phyloP scores from a whole-genome alignment of 2,888 invertebrate species.

The Temnothorax unifasciatus region DNA sequence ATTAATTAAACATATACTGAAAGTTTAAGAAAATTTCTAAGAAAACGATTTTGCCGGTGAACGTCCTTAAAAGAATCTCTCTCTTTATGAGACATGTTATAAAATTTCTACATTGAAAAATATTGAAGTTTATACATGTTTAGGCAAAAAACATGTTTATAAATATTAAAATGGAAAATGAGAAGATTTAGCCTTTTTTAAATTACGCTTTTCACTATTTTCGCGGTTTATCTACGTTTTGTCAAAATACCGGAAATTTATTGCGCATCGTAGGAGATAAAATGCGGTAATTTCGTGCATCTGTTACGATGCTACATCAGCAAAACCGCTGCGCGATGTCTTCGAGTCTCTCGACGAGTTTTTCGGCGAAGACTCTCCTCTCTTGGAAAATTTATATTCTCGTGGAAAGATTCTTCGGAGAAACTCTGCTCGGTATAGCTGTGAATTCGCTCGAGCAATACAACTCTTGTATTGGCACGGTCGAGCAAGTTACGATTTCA shows the following conservation, averaged over 20 bases:
- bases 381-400: conserved; percentile 41
- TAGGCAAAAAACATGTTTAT: background rate
- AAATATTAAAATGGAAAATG: no score
- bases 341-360: conserved; percentile 3
- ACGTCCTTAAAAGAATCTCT: background rate
- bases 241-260: background rate
- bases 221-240: background rate
- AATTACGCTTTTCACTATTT: conserved; percentile 21
- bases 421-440: background rate
- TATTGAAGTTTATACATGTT: background rate
- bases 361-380: background rate
- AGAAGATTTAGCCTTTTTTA: conserved; percentile 3
- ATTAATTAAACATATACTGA: no score
- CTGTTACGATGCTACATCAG: conserved; percentile 4
- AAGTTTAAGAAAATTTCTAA: no score
- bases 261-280: conserved; percentile 22
- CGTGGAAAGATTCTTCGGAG: background rate
- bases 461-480: background rate
- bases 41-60: no score
- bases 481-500: conserved; percentile 24
- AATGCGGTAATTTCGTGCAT: conserved; percentile 32
- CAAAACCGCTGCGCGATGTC: conserved; percentile 15
- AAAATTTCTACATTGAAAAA: background rate
- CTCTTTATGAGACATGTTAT: background rate
- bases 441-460: conserved; percentile 30